Evolutionary conservation across 2,797 vertebrate species (phyloP).

Genomic region (Poeciliopsis gracilis): DNA sequence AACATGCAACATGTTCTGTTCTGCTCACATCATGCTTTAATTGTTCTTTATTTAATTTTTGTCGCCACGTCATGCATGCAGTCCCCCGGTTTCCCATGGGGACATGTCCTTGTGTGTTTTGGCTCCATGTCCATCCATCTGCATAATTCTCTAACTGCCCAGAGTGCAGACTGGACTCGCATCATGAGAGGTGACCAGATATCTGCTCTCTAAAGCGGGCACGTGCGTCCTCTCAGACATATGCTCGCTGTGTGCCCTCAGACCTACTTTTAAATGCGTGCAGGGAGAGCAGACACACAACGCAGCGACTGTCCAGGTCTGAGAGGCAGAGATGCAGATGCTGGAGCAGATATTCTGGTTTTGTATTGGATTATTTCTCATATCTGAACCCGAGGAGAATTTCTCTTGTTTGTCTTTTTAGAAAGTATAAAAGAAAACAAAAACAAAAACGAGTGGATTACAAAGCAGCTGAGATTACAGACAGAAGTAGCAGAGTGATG

Average conservation of each 20-base stretch:
- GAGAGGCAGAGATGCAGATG: neutral
- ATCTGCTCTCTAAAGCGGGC: constrained; percentile 28
- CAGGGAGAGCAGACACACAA: constrained; percentile 28
- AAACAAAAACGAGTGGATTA: neutral
- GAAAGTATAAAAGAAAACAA: neutral
- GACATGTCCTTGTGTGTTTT: constrained; percentile 24
- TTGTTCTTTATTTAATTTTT: neutral
- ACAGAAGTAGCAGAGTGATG: neutral
- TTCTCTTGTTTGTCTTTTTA: neutral
- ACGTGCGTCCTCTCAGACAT: constrained; percentile 45
- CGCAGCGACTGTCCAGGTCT: constrained; percentile 17
- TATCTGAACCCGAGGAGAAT: neutral
- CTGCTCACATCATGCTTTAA: neutral
- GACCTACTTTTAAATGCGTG: constrained; percentile 36
- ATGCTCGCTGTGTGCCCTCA: constrained; percentile 31
- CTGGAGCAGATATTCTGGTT: neutral
- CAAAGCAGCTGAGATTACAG: neutral
- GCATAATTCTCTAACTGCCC: constrained; percentile 54
- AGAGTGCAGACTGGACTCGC: constrained; percentile 21
- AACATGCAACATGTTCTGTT: neutral
- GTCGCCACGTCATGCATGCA: neutral
- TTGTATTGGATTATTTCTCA: neutral
- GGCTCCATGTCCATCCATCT: constrained; percentile 40
- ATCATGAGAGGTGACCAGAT: constrained; percentile 19
- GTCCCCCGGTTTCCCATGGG: constrained; percentile 11